Percentiles rank a stretch among this genome's conserved stretches.
These are phyloP conservation scores for Aleiodes leptofemur DNA, from an alignment of 2,888 invertebrate genomes.

Conservation along the genomic window DNA sequence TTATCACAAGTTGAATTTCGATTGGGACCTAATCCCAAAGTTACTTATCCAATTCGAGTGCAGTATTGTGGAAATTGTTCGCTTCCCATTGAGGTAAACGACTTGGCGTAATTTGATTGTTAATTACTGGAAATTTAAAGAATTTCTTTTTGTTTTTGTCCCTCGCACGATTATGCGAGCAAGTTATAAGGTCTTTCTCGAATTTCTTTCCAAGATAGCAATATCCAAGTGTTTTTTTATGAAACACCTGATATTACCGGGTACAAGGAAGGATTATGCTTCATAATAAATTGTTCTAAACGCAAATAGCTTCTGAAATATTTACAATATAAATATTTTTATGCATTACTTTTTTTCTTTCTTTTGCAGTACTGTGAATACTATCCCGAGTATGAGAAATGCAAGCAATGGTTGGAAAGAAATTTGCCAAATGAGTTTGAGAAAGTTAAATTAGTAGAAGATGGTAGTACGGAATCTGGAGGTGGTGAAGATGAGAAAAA, in stretches of 20 bases:
- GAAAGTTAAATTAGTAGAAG: constrained; percentile 86
- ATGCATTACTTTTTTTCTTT: constrained; percentile 41
- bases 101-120: neutral
- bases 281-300: too few relatives aligned
- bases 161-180: too few relatives aligned
- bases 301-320: neutral
- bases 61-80: constrained; percentile 96
- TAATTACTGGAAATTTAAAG: too few relatives aligned
- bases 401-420: constrained; percentile 96
- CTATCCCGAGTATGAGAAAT: constrained; percentile 98
- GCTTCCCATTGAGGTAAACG: constrained; percentile 90
- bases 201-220: too few relatives aligned
- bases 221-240: too few relatives aligned
- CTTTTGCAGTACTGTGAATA: constrained; percentile 93
- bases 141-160: too few relatives aligned
- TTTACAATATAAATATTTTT: neutral
- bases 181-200: too few relatives aligned
- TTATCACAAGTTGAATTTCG: constrained; percentile 59
- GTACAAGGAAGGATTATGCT: too few relatives aligned
- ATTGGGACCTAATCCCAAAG: constrained; percentile 83
- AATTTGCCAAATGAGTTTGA: constrained; percentile 96
- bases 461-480: constrained; percentile 80
- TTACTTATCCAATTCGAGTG: constrained; percentile 89
- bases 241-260: too few relatives aligned
- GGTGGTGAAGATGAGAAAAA: constrained; percentile 95